Conservation (phyloP, 2,113 vertebrate species). For the Geococcyx californianus region DNA sequence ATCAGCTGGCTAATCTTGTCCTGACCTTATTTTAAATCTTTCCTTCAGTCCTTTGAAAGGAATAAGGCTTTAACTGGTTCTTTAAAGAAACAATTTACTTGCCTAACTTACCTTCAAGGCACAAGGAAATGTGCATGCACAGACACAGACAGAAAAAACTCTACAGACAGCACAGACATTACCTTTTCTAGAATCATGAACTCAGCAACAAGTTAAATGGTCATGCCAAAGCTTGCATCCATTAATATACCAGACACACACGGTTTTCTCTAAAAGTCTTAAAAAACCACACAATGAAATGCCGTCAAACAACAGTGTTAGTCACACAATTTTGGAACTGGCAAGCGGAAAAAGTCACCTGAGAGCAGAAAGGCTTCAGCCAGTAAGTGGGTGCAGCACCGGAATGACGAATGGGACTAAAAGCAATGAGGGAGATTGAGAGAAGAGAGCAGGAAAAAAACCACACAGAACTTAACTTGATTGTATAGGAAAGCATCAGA, state of each 20-base stretch:
- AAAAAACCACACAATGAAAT: background rate
- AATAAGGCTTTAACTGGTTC: background rate
- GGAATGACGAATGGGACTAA: conserved; percentile 83
- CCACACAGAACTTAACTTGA: conserved; percentile 32
- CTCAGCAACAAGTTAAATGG: conserved; percentile 26
- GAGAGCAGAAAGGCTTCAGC: conserved; percentile 83
- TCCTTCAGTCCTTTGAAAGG: background rate
- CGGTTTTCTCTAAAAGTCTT: conserved; percentile 52
- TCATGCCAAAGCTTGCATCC: conserved; percentile 42
- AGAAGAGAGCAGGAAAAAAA: conserved; percentile 44
- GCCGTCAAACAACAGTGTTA: conserved; percentile 63
- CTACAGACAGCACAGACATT: background rate
- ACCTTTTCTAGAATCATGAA: background rate
- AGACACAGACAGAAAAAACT: background rate
- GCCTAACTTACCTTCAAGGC: conserved; percentile 31
- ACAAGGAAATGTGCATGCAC: background rate
- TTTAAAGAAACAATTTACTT: background rate
- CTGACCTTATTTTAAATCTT: background rate
- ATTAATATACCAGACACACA: conserved; percentile 70
- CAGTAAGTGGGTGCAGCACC: conserved; percentile 83
- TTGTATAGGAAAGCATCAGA: background rate
- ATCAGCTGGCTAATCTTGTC: background rate
- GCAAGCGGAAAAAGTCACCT: conserved; percentile 85
- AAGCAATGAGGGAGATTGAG: conserved; percentile 74
- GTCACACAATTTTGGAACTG: conserved; percentile 60